Evolutionary conservation across 2,888 invertebrate genomes (phyloP).

Genomic region (Priocnemis perturbator): DNA sequence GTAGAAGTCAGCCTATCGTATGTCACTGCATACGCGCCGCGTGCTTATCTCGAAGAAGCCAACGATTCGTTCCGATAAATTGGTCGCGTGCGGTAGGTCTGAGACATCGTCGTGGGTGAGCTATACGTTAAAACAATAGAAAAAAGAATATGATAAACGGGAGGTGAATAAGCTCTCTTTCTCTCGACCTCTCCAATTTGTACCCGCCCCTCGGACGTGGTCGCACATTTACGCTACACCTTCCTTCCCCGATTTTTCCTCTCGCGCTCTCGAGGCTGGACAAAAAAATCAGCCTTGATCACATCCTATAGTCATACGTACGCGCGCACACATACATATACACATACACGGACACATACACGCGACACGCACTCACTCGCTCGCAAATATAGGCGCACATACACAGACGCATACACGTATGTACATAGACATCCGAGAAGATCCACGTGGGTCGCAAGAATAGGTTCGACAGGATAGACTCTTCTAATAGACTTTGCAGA

Average conservation of each 20-base stretch:
- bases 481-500: slow-evolving; percentile 75
- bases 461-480: slow-evolving; percentile 68
- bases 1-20: too few relatives aligned
- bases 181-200: neutral
- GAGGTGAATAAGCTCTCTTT: too few relatives aligned
- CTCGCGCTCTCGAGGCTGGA: slow-evolving; percentile 24
- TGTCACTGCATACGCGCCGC: too few relatives aligned
- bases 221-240: slow-evolving; percentile 1
- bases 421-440: slow-evolving; percentile 53
- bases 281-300: slow-evolving; percentile 35
- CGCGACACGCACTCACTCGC: neutral
- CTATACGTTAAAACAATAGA: too few relatives aligned
- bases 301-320: slow-evolving; percentile 31
- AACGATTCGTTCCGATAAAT: too few relatives aligned
- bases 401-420: slow-evolving; percentile 50
- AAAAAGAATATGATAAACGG: too few relatives aligned
- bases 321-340: slow-evolving; percentile 10
- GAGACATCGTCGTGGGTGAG: too few relatives aligned
- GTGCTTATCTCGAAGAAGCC: too few relatives aligned
- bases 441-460: slow-evolving; percentile 58
- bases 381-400: slow-evolving; percentile 30
- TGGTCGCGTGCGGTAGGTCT: too few relatives aligned
- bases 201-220: slow-evolving; percentile 1
- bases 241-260: neutral
- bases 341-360: neutral